Evolutionary conservation across 2,888 invertebrate species (phyloP).

Genomic region (Rapana venosa): DNA sequence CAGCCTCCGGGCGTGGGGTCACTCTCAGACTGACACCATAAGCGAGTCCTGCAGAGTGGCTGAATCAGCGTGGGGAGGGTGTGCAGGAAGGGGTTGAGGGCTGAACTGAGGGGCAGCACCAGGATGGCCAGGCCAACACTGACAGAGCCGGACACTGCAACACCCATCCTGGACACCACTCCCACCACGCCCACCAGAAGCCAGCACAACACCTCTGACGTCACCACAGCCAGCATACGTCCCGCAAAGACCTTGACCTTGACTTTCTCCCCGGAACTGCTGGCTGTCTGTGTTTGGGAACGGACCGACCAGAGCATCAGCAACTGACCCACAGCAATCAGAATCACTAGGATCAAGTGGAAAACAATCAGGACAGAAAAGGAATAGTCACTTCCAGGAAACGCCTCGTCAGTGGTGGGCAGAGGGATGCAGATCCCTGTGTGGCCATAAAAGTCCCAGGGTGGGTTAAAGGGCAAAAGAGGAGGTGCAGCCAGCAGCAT

Average conservation of each 20-base stretch:
- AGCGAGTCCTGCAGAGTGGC: constrained; percentile 7
- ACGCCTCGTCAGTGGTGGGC: constrained; percentile 71
- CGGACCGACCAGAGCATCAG: constrained; percentile 70
- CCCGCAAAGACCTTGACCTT: constrained; percentile 45
- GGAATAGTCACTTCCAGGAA: constrained; percentile 76
- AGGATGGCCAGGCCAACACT: constrained; percentile 71
- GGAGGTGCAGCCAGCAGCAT: constrained; percentile 68
- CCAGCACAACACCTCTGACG: constrained; percentile 48
- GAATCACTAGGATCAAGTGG: constrained; percentile 70
- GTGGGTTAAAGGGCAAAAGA: constrained; percentile 57
- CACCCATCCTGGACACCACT: constrained; percentile 30
- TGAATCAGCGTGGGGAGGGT: constrained; percentile 42
- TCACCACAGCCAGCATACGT: constrained; percentile 42
- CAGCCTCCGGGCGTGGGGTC: too few relatives aligned
- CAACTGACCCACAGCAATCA: constrained; percentile 72
- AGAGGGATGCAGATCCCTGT: constrained; percentile 75
- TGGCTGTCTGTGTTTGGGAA: neutral
- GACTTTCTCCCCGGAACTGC: neutral
- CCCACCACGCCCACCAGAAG: constrained; percentile 49
- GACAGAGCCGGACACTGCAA: constrained; percentile 42
- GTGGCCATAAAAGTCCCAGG: constrained; percentile 67
- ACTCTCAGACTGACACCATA: neutral
- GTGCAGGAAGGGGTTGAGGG: constrained; percentile 78
- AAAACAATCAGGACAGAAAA: constrained; percentile 72
- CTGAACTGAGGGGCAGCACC: constrained; percentile 80